These are phyloP conservation scores for Scopus umbretta DNA, from an alignment of 2,113 vertebrate species.

Conservation along the genomic window DNA sequence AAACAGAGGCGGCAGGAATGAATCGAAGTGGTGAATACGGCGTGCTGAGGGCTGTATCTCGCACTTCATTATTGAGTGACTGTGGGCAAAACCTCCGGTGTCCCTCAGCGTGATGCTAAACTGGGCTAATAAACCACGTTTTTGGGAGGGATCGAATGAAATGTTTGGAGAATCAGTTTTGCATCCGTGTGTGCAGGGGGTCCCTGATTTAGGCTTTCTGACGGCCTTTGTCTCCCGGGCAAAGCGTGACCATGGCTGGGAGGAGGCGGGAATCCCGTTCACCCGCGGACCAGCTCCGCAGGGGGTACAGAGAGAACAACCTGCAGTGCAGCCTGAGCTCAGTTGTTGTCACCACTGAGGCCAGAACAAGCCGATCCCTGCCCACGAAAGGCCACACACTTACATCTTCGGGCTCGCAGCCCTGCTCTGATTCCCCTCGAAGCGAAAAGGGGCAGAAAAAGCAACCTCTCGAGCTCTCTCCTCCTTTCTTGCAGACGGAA, in stretches of 20 bases:
- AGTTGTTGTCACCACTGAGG: not conserved
- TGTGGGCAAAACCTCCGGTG: not conserved
- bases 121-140: not conserved
- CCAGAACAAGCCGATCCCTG: not conserved
- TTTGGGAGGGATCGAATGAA: not conserved
- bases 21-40: not conserved
- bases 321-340: not conserved
- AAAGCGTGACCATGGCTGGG: not conserved
- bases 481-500: constrained; percentile 75
- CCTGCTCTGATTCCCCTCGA: rapidly evolving
- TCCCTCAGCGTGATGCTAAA: not conserved
- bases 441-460: not conserved
- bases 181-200: not conserved
- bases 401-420: not conserved
- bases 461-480: not conserved
- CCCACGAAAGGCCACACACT: not conserved
- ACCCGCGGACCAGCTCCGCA: rapidly evolving
- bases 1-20: not conserved
- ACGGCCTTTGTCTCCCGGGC: not conserved
- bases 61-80: not conserved
- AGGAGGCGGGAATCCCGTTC: not conserved
- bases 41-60: not conserved
- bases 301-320: not conserved
- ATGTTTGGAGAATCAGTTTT: not conserved
- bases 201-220: not conserved